Conservation (phyloP, 2,113 vertebrate species). For the Scytalopus superciliaris region DNA sequence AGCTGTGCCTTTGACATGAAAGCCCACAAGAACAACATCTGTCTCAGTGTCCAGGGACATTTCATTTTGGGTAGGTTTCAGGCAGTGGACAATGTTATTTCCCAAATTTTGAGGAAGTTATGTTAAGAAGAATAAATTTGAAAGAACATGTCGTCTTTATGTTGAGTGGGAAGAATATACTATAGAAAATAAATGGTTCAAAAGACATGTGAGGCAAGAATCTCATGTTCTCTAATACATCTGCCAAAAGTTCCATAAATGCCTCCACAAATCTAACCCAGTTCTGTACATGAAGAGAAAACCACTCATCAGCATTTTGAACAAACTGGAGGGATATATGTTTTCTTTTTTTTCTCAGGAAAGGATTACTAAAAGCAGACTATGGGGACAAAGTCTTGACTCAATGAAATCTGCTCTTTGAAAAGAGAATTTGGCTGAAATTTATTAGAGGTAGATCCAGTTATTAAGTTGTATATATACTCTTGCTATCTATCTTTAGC, state of each 20-base stretch:
- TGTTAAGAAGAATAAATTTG: not conserved
- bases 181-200: not conserved
- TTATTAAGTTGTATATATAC: not conserved
- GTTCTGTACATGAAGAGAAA: not conserved
- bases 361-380: not conserved
- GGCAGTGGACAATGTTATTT: not conserved
- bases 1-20: not conserved
- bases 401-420: not conserved
- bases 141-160: not conserved
- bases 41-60: not conserved
- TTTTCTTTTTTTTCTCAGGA: not conserved
- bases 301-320: not conserved
- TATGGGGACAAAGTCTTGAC: not conserved
- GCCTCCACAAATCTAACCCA: not conserved
- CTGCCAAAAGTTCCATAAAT: not conserved
- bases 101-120: not conserved
- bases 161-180: not conserved
- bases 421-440: not conserved
- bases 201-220: not conserved
- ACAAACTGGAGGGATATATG: not conserved
- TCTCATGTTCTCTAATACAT: not conserved
- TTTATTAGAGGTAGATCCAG: not conserved
- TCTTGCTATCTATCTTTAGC: not conserved
- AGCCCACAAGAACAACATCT: not conserved
- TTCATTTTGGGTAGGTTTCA: not conserved